phyloP scores from a whole-genome alignment of 2,113 vertebrate genomes.

The Butorides virescens region DNA sequence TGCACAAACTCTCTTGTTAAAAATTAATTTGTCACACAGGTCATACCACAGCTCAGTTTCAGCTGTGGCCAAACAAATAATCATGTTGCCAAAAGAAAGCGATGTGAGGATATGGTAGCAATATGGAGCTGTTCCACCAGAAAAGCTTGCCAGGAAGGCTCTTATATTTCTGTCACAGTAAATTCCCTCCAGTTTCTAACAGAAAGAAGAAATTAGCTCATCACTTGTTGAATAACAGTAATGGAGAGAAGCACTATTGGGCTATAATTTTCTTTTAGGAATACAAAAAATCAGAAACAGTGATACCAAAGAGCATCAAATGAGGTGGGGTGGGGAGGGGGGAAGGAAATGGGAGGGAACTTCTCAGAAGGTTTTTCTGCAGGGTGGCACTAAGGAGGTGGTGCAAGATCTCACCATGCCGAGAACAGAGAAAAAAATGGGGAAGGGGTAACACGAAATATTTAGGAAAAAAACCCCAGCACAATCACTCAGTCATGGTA shows the following conservation, averaged over 20 bases:
- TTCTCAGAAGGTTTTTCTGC: neutral
- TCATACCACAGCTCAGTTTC: neutral
- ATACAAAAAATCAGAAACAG: neutral
- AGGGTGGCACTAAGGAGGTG: neutral
- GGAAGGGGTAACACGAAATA: neutral
- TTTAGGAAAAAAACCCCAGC: neutral
- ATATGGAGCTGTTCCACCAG: neutral
- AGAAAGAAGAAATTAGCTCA: neutral
- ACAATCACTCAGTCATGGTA: neutral
- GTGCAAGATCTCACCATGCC: neutral
- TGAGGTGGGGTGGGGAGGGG: accelerated
- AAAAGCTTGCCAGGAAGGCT: neutral
- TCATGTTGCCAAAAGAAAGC: neutral
- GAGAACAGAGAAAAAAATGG: neutral
- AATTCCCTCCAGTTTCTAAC: neutral
- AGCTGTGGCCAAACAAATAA: neutral
- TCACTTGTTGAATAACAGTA: neutral
- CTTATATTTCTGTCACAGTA: neutral
- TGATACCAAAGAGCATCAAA: neutral
- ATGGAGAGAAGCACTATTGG: neutral
- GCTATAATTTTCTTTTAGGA: neutral
- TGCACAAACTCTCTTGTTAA: neutral
- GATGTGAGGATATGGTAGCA: neutral
- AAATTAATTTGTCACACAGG: neutral
- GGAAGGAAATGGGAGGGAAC: neutral